Evolutionary conservation across 1,140 invertebrate genomes (phyloP), one percentile per base, ranked within the genome.

Genomic region (Caenorhabditis tropicalis): DNA sequence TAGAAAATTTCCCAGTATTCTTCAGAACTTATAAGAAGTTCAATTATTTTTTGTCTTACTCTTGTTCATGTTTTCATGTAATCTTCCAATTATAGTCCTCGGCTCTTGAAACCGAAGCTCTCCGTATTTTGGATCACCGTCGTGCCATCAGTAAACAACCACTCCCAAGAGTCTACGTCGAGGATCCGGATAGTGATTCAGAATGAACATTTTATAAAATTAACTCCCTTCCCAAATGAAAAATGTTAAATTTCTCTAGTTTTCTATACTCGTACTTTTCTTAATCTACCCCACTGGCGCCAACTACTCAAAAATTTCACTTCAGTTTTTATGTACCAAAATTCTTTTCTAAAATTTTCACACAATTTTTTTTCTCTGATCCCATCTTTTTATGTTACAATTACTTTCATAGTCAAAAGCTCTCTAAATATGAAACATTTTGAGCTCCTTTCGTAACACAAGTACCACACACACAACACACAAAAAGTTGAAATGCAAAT

Each of bases 91-190:
- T n/a, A n/a, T n/a, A 85, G 84, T 86, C 88, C 10, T 33, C 86
- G 15, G 49, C 70, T 33, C 88, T 88, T 1, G 88, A 88, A 82
- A 84, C 86, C 58, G 88, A 88, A 51, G 88, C 88, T 19, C 53
- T 74, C 31, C 88, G 88, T 43, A 87, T 88, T n/a, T 39, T 88
- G 31, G 87, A 86, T 21, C 46, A 80, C 15, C 82, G 87, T 36
- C 84, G 85, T 51, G 82, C 82, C 21, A 51, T 84, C n/a, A 84
- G 70, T 36, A 74, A 74, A 31, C 65, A 74, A 60, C 58, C 48
- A 16, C 83, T 84, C 12, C 70, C 83, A 15, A 51, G 48, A 51
- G 83, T 81, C n/a, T 80, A 84, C 27, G 74, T 81, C 33, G 43
- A 84, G 15, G 65, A 84, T 29, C 58, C 65, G 33, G 82, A 84